Conservation (phyloP, 1,140 invertebrate genomes). For the Marisa cornuarietis region DNA sequence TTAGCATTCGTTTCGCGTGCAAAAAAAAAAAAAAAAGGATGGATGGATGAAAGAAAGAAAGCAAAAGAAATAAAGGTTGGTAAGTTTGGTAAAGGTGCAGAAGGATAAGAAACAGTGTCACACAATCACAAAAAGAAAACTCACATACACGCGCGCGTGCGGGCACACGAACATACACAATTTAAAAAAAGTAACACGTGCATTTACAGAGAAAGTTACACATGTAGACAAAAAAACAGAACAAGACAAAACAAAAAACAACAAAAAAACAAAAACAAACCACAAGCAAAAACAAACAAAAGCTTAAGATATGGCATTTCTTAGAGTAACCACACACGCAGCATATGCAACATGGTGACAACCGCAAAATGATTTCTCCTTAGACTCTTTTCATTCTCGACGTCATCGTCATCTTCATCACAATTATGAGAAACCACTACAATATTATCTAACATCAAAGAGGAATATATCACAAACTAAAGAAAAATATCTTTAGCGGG, state of each 20-base stretch:
- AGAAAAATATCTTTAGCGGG: no score
- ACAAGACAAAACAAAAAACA: no score
- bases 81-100: not conserved
- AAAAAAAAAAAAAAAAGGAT: not conserved
- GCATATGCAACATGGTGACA: not conserved
- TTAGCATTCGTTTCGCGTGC: no score
- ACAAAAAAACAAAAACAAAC: no score
- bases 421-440: not conserved
- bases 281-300: no score
- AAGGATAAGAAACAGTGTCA: not conserved
- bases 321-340: not conserved
- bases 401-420: constrained; percentile 10
- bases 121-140: not conserved
- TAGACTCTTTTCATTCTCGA: not conserved
- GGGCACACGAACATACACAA: not conserved
- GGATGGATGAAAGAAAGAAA: not conserved
- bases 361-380: not conserved
- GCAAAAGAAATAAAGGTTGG: not conserved
- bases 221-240: not conserved
- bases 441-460: not conserved
- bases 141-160: no score
- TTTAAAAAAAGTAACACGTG: not conserved
- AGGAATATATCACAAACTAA: not conserved
- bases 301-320: not conserved
- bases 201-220: not conserved